A percentile compares a stretch with the other conserved stretches of the same genome.
Evolutionary conservation across 2,888 invertebrate genomes (phyloP).

Genomic region (Drosophila seclusa): DNA sequence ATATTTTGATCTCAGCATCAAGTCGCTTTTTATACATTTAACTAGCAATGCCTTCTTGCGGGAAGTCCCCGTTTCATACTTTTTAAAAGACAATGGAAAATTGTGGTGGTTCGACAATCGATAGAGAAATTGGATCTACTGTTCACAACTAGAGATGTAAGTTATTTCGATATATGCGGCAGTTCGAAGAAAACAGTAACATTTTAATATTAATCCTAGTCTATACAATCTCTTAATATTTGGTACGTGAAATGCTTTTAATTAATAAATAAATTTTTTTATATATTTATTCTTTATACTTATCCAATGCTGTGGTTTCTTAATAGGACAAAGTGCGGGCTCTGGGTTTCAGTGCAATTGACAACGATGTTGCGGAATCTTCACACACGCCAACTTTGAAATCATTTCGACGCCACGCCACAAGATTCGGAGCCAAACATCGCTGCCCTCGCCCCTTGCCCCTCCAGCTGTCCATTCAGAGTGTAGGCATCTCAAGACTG

Average conservation of each 20-base stretch:
- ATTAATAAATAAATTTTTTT: background rate
- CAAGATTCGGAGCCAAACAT: constrained; percentile 28
- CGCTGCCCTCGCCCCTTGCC: background rate
- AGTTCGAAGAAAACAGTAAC: background rate
- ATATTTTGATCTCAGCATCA: background rate
- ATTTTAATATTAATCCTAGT: background rate
- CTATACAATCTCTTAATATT: background rate
- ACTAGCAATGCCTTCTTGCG: background rate
- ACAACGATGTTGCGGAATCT: constrained; percentile 17
- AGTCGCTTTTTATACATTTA: background rate
- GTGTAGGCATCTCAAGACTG: constrained; percentile 64
- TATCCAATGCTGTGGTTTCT: background rate
- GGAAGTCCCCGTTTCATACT: background rate
- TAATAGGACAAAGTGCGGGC: background rate
- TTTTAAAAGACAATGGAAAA: background rate
- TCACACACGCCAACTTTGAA: constrained; percentile 53
- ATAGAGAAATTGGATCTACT: background rate
- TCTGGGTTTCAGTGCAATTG: constrained; percentile 2
- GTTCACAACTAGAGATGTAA: background rate
- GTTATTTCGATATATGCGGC: background rate
- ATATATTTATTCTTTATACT: background rate
- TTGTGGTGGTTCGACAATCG: background rate
- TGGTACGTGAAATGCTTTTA: background rate
- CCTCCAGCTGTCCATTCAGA: constrained; percentile 18
- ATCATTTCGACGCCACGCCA: constrained; percentile 64